These are phyloP conservation scores for Chymomyza costata DNA, from an alignment of 1,140 invertebrate genomes.

Conservation along the genomic window DNA sequence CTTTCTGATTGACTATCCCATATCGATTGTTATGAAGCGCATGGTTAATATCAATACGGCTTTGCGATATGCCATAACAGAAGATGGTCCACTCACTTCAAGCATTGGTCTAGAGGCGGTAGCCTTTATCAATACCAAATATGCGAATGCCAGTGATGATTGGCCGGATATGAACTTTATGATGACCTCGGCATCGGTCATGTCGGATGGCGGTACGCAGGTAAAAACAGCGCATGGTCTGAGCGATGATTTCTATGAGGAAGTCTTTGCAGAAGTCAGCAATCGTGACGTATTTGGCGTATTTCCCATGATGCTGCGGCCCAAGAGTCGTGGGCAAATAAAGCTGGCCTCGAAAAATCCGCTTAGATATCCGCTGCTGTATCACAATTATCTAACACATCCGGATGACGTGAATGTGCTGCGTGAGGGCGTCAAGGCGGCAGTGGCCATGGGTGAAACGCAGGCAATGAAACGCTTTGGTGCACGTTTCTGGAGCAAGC, in stretches of 20 bases:
- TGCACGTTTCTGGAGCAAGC: conserved; percentile 82
- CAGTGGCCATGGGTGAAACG: conserved; percentile 86
- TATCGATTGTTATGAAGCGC: conserved; percentile 85
- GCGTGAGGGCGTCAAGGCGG: conserved; percentile 89
- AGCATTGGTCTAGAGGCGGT: conserved; percentile 89
- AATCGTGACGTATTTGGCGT: conserved; percentile 85
- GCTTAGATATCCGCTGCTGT: conserved; percentile 86
- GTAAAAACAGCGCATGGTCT: conserved; percentile 87
- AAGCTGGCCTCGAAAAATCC: conserved; percentile 87
- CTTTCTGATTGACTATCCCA: conserved; percentile 87
- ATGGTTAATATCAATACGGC: conserved; percentile 87
- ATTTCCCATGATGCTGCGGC: conserved; percentile 91
- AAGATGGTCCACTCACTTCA: conserved; percentile 88
- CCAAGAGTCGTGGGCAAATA: conserved; percentile 88
- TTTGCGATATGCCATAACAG: conserved; percentile 84
- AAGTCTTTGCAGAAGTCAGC: conserved; percentile 82
- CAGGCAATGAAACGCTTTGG: conserved; percentile 84
- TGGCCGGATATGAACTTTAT: conserved; percentile 94
- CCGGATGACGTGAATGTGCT: conserved; percentile 86
- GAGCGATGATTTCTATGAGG: conserved; percentile 86
- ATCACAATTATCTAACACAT: conserved; percentile 89
- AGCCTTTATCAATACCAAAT: conserved; percentile 90
- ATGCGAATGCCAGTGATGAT: conserved; percentile 87
- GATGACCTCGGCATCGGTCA: conserved; percentile 87
- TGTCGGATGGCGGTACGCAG: conserved; percentile 81